These are phyloP conservation scores for Petrolisthes manimaculis DNA, from an alignment of 2,888 invertebrate species.

Conservation along the genomic window DNA sequence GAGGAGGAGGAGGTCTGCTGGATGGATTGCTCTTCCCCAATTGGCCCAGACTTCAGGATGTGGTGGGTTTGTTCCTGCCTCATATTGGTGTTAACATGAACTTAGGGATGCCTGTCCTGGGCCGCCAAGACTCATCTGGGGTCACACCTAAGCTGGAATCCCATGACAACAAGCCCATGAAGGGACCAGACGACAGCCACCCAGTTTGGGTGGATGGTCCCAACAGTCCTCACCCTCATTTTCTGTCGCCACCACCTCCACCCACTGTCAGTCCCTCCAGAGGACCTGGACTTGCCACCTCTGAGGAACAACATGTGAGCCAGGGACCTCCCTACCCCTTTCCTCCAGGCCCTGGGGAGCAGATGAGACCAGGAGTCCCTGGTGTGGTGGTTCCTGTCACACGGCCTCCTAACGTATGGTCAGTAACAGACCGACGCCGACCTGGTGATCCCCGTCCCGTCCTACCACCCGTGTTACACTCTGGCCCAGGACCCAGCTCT, in stretches of 20 bases:
- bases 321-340: neutral
- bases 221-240: conserved; percentile 42
- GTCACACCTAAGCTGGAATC: neutral
- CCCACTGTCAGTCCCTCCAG: neutral
- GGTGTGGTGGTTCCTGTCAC: conserved; percentile 34
- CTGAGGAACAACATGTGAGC: neutral
- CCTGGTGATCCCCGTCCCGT: conserved; percentile 13
- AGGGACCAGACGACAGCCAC: conserved; percentile 37
- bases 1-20: conserved; percentile 18
- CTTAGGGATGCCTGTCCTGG: conserved; percentile 46
- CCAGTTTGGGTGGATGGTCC: conserved; percentile 48
- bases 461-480: conserved; percentile 40
- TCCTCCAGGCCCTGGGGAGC: conserved; percentile 1
- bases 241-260: conserved; percentile 28
- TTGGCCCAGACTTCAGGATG: conserved; percentile 41
- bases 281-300: conserved; percentile 3
- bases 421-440: neutral
- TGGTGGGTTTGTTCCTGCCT: conserved; percentile 46
- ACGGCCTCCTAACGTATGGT: conserved; percentile 41
- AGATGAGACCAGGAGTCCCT: conserved; percentile 19
- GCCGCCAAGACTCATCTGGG: conserved; percentile 38
- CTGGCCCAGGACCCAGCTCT: conserved; percentile 50
- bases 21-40: conserved; percentile 23
- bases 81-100: conserved; percentile 58
- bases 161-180: conserved; percentile 40